Evolutionary conservation across 2,797 vertebrate species (phyloP), one percentile per base, ranked within the genome.

Genomic region (Rhynchonycteris naso): DNA sequence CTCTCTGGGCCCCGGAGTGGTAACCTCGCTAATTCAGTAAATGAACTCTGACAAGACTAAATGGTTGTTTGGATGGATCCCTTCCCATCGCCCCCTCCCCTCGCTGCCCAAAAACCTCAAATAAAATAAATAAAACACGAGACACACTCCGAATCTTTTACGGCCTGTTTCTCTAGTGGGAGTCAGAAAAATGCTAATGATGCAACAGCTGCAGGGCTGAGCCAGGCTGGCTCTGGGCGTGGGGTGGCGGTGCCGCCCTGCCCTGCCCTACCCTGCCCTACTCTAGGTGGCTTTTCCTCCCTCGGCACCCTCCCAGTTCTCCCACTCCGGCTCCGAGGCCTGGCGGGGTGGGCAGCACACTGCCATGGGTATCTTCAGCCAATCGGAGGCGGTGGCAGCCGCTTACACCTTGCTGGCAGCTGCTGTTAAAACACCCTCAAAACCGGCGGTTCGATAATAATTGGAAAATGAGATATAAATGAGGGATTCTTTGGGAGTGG

Each of bases 371-470:
- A 97, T 94, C 97, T 89, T 88, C 89, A 75, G 94, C 96, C 74
- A 58, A 95, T 95, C 66, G 86, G 87, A 96, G 96, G 97, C 91
- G 97, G 93, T 90, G 97, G 95, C 96, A 98, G 97, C 61, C 2
- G 3, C 97, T 90, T 82, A 94, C 88, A 96, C 97, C 97, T 97
- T 78, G 91, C 97, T 95, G 97, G 98, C 97, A 98, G 97, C 94
- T 82, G 95, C 97, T 88, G 83, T 97, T 96, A 96, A 95, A 65
- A 85, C 86, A 97, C 95, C 22, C 89, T 83, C 91, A 76, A 97
- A 68, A 97, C 83, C 24, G 1, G 90, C 8, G 50, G 96, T 95
- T 97, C 12, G 96, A 95, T 74, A 96, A 96, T 96, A 97, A 97
- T 88, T 95, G 5, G 97, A 98, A 97, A 72, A 92, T 30, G 72